phyloP scores from a whole-genome alignment of 2,113 vertebrate species.

The Bubo bubo region DNA sequence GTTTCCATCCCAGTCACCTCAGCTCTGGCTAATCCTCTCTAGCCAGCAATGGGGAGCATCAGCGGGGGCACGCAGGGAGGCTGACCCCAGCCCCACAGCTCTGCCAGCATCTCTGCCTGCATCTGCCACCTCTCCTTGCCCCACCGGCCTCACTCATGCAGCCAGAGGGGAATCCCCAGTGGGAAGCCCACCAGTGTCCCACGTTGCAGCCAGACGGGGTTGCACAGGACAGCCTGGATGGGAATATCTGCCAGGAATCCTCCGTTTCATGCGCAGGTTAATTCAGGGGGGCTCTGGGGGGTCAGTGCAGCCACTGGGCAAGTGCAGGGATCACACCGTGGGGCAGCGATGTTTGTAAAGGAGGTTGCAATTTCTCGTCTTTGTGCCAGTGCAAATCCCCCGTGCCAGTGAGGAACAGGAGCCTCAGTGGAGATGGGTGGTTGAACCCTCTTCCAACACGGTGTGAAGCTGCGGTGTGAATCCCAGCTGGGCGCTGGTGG shows the following conservation, averaged over 20 bases:
- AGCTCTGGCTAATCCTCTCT: not conserved
- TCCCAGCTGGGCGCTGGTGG: not conserved
- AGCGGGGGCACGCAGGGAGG: fast-evolving
- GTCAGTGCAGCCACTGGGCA: not conserved
- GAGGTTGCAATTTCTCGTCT: not conserved
- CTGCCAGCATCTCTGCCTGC: not conserved
- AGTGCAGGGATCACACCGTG: not conserved
- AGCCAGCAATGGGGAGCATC: not conserved
- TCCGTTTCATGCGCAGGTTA: fast-evolving
- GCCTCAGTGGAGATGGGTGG: not conserved
- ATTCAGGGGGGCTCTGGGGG: not conserved
- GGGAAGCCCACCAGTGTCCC: not conserved
- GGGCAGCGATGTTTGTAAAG: not conserved
- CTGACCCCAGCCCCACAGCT: not conserved
- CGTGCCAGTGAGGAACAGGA: fast-evolving
- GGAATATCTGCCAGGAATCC: not conserved
- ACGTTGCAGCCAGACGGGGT: fast-evolving
- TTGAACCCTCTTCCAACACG: not conserved
- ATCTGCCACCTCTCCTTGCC: not conserved
- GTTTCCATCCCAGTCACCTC: not conserved
- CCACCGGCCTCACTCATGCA: not conserved
- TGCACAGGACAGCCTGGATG: not conserved
- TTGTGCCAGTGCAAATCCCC: not conserved
- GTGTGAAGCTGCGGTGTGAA: not conserved
- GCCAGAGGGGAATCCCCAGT: not conserved